phyloP scores from a whole-genome alignment of 2,888 invertebrate species.

The Sesamia inferens region DNA sequence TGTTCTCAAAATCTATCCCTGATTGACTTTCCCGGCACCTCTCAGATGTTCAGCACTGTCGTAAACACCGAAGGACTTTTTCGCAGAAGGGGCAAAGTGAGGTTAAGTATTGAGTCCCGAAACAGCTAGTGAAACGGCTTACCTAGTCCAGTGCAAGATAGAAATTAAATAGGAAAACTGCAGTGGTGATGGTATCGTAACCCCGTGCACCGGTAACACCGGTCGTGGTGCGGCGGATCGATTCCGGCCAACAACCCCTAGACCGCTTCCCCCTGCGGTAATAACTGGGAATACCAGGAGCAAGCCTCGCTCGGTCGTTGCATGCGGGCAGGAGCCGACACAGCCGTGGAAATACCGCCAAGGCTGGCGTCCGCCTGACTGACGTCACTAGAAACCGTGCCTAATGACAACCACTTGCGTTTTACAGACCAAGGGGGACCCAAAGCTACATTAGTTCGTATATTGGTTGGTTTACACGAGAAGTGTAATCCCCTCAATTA shows the following conservation, averaged over 20 bases:
- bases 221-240: conserved; percentile 83
- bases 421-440: conserved; percentile 17
- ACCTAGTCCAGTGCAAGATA: conserved; percentile 59
- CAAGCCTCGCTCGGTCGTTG: conserved; percentile 72
- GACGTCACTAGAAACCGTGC: conserved; percentile 59
- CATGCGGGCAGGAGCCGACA: conserved; percentile 68
- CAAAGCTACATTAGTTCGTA: conserved; percentile 2
- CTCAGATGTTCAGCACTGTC: conserved; percentile 52
- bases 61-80: conserved; percentile 16
- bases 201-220: conserved; percentile 83
- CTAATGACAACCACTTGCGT: conserved; percentile 26
- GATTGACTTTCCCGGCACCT: conserved; percentile 66
- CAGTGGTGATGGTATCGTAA: conserved; percentile 81
- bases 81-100: conserved; percentile 14
- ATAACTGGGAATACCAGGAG: conserved; percentile 88
- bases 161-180: conserved; percentile 69
- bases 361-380: conserved; percentile 79
- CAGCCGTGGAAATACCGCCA: conserved; percentile 81
- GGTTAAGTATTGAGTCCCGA: conserved; percentile 34
- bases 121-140: conserved; percentile 59
- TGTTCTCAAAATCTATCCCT: conserved; percentile 75
- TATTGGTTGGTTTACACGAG: conserved; percentile 1
- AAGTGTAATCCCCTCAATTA: conserved; percentile 14
- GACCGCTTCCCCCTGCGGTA: conserved; percentile 82
- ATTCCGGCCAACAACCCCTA: conserved; percentile 88